phyloP scores from a whole-genome alignment of 2,113 vertebrate species.

The Hirundichthys speculiger region DNA sequence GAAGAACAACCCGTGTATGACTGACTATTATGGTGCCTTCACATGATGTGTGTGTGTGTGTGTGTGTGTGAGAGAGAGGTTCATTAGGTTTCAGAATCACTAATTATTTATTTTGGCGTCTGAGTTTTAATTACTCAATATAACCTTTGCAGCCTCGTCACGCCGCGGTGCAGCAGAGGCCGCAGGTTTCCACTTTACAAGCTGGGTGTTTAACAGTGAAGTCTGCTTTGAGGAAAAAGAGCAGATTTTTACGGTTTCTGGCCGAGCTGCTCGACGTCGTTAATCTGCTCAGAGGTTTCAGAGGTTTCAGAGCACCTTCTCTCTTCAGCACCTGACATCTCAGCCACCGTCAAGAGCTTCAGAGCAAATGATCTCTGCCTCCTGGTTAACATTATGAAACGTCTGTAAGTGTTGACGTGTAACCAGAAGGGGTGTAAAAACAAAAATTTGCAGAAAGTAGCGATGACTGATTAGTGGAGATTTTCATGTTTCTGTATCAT shows the following conservation, averaged over 20 bases:
- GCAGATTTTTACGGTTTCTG: background rate
- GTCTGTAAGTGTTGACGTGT: conserved; percentile 48
- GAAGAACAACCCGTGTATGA: background rate
- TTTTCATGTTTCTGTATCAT: too few relatives aligned
- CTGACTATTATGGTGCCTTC: conserved; percentile 2
- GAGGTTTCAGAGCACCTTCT: too few relatives aligned
- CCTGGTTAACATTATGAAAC: conserved; percentile 48
- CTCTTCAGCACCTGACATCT: background rate
- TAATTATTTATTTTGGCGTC: conserved; percentile 29
- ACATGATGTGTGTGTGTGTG: too few relatives aligned
- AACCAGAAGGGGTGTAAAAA: conserved; percentile 11
- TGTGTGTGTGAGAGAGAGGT: too few relatives aligned
- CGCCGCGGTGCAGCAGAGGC: conserved; percentile 5
- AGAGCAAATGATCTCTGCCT: conserved; percentile 1
- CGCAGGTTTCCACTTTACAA: background rate
- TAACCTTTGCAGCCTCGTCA: background rate
- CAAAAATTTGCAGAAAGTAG: background rate
- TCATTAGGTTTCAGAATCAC: background rate
- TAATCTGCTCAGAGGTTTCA: background rate
- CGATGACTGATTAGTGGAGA: conserved; percentile 50
- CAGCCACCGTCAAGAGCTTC: conserved; percentile 19
- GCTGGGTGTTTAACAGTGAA: conserved; percentile 27
- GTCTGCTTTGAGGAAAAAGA: background rate
- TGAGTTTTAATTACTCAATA: conserved; percentile 22
- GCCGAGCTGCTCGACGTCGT: conserved; percentile 33